Evolutionary conservation across 2,113 vertebrate species (phyloP).

Genomic region (Brienomyrus longianalis): DNA sequence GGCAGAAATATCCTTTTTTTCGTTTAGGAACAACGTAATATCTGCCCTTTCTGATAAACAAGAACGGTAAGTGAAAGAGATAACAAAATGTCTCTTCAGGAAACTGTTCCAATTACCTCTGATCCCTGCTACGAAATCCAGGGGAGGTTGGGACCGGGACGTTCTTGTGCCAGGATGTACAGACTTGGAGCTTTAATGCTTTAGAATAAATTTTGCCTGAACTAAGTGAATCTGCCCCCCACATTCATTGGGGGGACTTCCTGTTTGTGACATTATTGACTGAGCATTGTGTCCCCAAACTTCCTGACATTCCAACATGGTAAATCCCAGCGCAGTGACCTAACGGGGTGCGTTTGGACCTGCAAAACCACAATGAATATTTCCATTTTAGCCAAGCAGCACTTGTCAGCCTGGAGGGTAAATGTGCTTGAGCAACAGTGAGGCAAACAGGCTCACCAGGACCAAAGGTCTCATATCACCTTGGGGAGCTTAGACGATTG

Average conservation of each 20-base stretch:
- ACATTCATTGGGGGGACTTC: not conserved
- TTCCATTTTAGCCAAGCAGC: not conserved
- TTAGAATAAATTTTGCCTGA: not conserved
- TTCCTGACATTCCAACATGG: not conserved
- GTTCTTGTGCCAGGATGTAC: not conserved
- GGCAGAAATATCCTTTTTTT: not conserved
- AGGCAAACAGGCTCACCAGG: not conserved
- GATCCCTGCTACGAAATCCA: not conserved
- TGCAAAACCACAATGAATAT: not conserved
- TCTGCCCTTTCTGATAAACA: not conserved
- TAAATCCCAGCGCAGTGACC: not conserved
- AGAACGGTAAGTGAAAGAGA: not conserved
- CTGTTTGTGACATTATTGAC: not conserved
- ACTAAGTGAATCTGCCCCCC: not conserved
- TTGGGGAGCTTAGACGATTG: not conserved
- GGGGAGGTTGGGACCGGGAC: not conserved
- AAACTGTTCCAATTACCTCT: not conserved
- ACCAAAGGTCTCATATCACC: not conserved
- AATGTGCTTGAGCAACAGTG: not conserved
- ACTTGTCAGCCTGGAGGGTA: not conserved
- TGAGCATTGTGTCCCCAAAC: not conserved
- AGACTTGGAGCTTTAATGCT: not conserved
- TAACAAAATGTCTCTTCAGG: not conserved
- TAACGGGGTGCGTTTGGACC: not conserved
- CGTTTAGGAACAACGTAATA: not conserved